Evolutionary conservation across 1,140 invertebrate genomes (phyloP), one percentile per base, ranked within the genome.

Genomic region (Drosophila suzukii): DNA sequence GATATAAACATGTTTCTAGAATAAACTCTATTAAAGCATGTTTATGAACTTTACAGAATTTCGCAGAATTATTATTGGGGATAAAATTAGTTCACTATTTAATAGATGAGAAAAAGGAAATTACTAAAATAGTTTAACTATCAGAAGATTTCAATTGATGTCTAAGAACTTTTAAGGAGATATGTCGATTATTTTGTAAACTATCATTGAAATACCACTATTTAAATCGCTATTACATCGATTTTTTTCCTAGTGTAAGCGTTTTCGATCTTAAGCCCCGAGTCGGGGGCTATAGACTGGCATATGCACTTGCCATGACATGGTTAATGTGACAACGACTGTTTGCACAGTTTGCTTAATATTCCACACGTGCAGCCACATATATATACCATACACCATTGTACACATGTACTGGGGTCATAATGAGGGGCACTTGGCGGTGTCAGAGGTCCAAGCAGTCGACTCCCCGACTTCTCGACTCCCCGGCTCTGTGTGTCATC

Each of bases 281-380:
- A 38, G 66, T 46, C 51, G 51, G 65, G 17, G 43, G 15, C 70
- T 44, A 71, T 58, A 71, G 66, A 71, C 44, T 72, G 66, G 34
- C 75, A 78, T 51, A 58, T 67, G 68, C 79, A 77, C 56, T 66
- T 73, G 71, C 58, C 57, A 60, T 63, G 80, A 65, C 80, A 61
- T 78, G 55, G 63, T 83, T 70, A 82, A 78, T 78, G 68, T 74
- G 74, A 41, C 55, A 59, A 61, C 46, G 47, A 78, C 58, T 60
- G 65, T 81, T 81, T 82, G 68, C 81, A 74, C 53, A 66, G 60
- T 78, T 70, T 71, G 46, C 76, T 84, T 78, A 86, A 88, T 78
- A 75, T 82, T 70, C 70, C 27, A 71, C 68, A 72, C 83, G 78
- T 85, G 75, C 65, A 59, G 32, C 43, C 46, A 0, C 30, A 50